Evolutionary conservation across 2,888 invertebrate genomes (phyloP), one percentile per base, ranked within the genome.

Genomic region (Atethmia centrago): DNA sequence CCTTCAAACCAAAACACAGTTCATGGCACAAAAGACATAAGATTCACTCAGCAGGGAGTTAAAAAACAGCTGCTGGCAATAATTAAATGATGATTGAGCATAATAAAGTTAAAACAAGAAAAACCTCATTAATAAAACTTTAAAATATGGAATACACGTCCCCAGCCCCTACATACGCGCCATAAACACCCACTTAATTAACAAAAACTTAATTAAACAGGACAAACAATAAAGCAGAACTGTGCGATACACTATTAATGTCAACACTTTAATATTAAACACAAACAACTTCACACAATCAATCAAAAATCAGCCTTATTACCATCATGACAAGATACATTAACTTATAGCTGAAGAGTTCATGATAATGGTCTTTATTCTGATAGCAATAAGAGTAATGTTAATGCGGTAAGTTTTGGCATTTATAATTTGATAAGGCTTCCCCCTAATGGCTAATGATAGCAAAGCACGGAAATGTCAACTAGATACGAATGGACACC

Each of bases 401-500:
- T 49, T 75, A 61, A 49, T 73, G 71, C 9, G 49, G 68, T 73
- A 64, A n/a, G 53, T 71, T 78, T 82, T 86, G 83, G 79, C 77
- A 82, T 86, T 83, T 79, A 80, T 84, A 82, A 83, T 86, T 85
- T 76, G 76, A 79, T 82, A 76, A 79, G 69, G 62, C 71, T 75
- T 78, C 75, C 82, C 82, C 80, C 80, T 85, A 83, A 80, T 81
- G 62, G 79, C 36, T 87, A 86, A 87, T 88, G 87, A 85, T 71
- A 64, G 80, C 65, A 58, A 67, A 67, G 74, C 88, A 88, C 88
- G 88, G 74, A 87, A 88, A 88, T 88, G 88, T 86, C 88, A 88
- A 87, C 74, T 76, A 79, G 51, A 74, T 83, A 82, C 71, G 62
- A 56, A 56, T 36, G 62, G 36, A 85, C 84, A 88, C 84, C 83